These are phyloP conservation scores for Megalonaias nervosa DNA, from an alignment of 1,140 invertebrate species.

Conservation along the genomic window DNA sequence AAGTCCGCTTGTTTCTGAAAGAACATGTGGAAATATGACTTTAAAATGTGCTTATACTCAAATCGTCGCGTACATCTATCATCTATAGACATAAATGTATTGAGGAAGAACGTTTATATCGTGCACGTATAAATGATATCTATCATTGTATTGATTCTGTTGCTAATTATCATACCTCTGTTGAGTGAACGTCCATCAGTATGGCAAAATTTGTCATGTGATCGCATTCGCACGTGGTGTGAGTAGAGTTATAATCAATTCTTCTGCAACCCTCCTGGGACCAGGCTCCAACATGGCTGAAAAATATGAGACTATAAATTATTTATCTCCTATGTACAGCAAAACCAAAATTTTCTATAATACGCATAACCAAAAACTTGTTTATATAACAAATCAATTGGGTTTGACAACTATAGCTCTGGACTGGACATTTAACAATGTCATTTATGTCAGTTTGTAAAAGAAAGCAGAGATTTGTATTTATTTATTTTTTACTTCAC, in stretches of 20 bases:
- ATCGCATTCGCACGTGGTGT: slow-evolving; percentile 95
- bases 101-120: background rate
- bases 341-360: background rate
- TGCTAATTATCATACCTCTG: slow-evolving; percentile 41
- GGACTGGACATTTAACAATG: background rate
- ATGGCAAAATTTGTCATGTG: slow-evolving; percentile 94
- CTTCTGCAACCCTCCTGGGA: slow-evolving; percentile 59
- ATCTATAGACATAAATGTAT: background rate
- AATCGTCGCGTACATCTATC: background rate
- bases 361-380: background rate
- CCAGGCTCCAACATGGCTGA: slow-evolving; percentile 49
- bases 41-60: background rate
- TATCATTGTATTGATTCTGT: background rate
- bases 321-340: background rate
- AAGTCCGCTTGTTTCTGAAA: background rate
- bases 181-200: slow-evolving; percentile 80
- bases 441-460: background rate
- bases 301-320: slow-evolving; percentile 19
- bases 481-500: background rate
- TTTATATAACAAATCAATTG: background rate
- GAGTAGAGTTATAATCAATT: slow-evolving; percentile 55
- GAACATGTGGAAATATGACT: background rate
- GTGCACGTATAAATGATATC: background rate
- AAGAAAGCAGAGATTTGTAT: slow-evolving; percentile 1
- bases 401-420: slow-evolving; percentile 3